A percentile compares a stretch with the other conserved stretches of the same genome.
These are phyloP conservation scores for Propsilocerus akamusi DNA, from an alignment of 1,140 invertebrate species.

Conservation along the genomic window DNA sequence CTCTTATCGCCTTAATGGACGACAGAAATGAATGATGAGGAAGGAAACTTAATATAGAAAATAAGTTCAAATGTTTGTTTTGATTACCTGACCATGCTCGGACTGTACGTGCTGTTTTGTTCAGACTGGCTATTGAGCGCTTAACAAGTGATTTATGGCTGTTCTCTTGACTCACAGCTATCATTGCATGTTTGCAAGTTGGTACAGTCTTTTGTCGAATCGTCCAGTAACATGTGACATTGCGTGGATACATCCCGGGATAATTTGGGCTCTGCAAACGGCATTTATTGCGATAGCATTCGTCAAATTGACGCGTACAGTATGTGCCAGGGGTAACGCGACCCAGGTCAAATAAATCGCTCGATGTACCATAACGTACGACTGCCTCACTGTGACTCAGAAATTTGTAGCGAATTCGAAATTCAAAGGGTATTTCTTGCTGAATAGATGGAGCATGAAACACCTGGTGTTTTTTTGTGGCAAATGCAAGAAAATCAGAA, in stretches of 20 bases:
- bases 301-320: slow-evolving; percentile 71
- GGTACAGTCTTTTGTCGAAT: slow-evolving; percentile 64
- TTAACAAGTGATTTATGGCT: slow-evolving; percentile 53
- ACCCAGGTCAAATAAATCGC: slow-evolving; percentile 52
- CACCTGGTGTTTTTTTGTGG: slow-evolving; percentile 22
- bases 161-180: slow-evolving; percentile 52
- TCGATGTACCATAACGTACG: slow-evolving; percentile 50
- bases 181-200: slow-evolving; percentile 76
- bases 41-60: too few relatives aligned
- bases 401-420: slow-evolving; percentile 59
- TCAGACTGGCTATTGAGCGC: slow-evolving; percentile 29
- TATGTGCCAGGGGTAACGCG: slow-evolving; percentile 68
- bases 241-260: slow-evolving; percentile 75
- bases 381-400: slow-evolving; percentile 51
- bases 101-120: slow-evolving; percentile 45
- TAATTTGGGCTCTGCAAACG: slow-evolving; percentile 77
- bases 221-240: slow-evolving; percentile 67
- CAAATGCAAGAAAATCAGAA: not conserved
- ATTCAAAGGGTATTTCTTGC: slow-evolving; percentile 45
- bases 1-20: too few relatives aligned
- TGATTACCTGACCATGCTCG: slow-evolving; percentile 42
- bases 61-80: not conserved
- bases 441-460: slow-evolving; percentile 40
- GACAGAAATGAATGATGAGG: too few relatives aligned
- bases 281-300: slow-evolving; percentile 66